A percentile compares a stretch with the other conserved stretches of the same genome.
phyloP scores from a whole-genome alignment of 2,888 invertebrate species.

The Leptopterna dolabrata region DNA sequence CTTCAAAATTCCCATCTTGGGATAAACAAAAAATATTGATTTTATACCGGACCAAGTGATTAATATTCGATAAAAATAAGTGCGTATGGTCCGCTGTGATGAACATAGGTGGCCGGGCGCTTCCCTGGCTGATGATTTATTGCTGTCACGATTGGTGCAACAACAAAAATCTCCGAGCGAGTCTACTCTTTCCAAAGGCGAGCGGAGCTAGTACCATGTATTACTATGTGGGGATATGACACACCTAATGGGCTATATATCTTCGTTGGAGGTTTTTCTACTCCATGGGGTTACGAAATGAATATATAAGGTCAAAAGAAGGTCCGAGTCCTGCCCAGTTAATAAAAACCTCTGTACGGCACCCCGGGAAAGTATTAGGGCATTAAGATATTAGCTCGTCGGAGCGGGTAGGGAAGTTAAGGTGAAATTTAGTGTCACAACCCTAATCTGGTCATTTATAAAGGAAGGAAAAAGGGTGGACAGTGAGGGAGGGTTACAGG shows the following conservation, averaged over 20 bases:
- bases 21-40: too few relatives aligned
- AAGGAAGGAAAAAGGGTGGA: background rate
- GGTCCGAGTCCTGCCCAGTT: slow-evolving; percentile 3
- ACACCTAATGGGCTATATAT: background rate
- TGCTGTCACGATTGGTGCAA: background rate
- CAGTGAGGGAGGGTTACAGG: background rate
- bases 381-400: slow-evolving; percentile 34
- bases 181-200: background rate
- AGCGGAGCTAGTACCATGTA: background rate
- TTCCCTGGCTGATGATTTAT: background rate
- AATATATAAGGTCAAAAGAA: slow-evolving; percentile 29
- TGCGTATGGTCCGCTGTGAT: background rate
- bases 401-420: slow-evolving; percentile 17
- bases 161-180: background rate
- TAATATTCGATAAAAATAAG: background rate
- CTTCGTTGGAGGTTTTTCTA: slow-evolving; percentile 1
- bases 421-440: slow-evolving; percentile 42
- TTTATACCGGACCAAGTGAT: background rate
- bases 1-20: too few relatives aligned
- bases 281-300: background rate
- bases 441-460: slow-evolving; percentile 37
- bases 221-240: background rate
- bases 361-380: slow-evolving; percentile 29
- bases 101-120: background rate
- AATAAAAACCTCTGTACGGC: slow-evolving; percentile 31